Percentiles rank a stretch among this genome's conserved stretches.
Evolutionary conservation across 2,888 invertebrate species (phyloP).

Genomic region (Epistrophe eligans): DNA sequence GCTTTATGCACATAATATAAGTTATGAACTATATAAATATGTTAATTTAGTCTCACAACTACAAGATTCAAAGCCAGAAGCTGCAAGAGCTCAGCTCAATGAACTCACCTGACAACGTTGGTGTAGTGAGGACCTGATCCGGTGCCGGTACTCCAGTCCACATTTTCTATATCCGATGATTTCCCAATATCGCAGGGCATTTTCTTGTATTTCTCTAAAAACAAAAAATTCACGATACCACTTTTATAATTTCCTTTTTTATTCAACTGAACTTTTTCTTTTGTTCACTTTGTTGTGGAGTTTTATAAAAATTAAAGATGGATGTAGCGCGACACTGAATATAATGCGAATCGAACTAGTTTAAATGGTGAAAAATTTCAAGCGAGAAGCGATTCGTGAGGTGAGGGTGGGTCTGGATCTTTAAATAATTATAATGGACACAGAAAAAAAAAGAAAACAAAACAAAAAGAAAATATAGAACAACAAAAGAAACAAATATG

Average conservation of each 20-base stretch:
- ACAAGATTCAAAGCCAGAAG: conserved; percentile 6
- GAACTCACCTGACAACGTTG: conserved; percentile 82
- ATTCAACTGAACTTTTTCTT: conserved; percentile 14
- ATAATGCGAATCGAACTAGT: conserved; percentile 14
- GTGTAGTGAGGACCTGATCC: conserved; percentile 83
- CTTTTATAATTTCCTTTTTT: conserved; percentile 18
- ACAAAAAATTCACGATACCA: background rate
- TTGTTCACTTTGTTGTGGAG: conserved; percentile 43
- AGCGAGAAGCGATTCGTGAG: conserved; percentile 22
- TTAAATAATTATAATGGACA: conserved; percentile 21
- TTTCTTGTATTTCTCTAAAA: conserved; percentile 61
- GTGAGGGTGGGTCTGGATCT: conserved; percentile 46
- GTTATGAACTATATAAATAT: background rate
- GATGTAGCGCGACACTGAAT: conserved; percentile 15
- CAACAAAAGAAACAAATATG: conserved; percentile 32
- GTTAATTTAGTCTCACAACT: background rate
- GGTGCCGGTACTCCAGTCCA: conserved; percentile 86
- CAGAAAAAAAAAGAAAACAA: conserved; percentile 34
- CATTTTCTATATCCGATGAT: conserved; percentile 88
- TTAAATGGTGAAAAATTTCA: conserved; percentile 9
- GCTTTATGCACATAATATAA: background rate
- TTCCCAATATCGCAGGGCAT: conserved; percentile 89
- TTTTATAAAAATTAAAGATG: conserved; percentile 27
- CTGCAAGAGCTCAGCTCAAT: conserved; percentile 46
- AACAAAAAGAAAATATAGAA: conserved; percentile 56